Evolutionary conservation across 2,113 vertebrate genomes (phyloP).

Genomic region (Galeopterus variegatus): DNA sequence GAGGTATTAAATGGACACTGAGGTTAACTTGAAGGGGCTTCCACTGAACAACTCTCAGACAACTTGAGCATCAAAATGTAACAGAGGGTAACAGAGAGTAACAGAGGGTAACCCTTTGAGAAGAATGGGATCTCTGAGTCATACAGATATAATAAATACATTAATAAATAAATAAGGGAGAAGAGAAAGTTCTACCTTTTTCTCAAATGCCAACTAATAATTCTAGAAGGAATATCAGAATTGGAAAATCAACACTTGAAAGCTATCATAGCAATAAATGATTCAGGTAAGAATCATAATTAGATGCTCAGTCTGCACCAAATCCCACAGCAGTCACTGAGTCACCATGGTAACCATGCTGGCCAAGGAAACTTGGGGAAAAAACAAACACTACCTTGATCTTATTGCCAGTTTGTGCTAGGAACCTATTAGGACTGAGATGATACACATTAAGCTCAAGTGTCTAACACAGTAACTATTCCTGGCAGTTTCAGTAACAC

Average conservation of each 20-base stretch:
- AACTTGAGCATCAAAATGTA: not conserved
- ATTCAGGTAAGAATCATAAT: constrained; percentile 26
- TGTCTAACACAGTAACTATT: not conserved
- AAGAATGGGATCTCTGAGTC: not conserved
- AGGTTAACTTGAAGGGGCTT: not conserved
- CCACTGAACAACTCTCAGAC: not conserved
- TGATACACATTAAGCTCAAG: not conserved
- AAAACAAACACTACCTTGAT: not conserved
- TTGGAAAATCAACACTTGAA: not conserved
- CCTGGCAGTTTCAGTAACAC: not conserved
- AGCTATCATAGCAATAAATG: not conserved
- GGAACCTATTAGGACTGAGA: not conserved
- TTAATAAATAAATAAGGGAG: not conserved
- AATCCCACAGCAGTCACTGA: not conserved
- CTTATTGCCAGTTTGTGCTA: not conserved
- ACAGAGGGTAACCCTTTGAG: not conserved
- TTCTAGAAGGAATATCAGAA: not conserved
- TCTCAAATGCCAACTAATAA: not conserved
- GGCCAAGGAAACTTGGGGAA: not conserved
- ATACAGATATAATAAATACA: not conserved
- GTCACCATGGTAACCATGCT: constrained; percentile 63
- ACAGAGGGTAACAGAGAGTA: not conserved
- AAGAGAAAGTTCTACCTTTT: not conserved
- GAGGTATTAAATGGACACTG: not conserved
- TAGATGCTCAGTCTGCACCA: not conserved